Evolutionary conservation across 92 coral and sea anemone genomes (phyloP), one percentile per base, ranked within the genome.

Genomic region (Galaxea fascicularis): DNA sequence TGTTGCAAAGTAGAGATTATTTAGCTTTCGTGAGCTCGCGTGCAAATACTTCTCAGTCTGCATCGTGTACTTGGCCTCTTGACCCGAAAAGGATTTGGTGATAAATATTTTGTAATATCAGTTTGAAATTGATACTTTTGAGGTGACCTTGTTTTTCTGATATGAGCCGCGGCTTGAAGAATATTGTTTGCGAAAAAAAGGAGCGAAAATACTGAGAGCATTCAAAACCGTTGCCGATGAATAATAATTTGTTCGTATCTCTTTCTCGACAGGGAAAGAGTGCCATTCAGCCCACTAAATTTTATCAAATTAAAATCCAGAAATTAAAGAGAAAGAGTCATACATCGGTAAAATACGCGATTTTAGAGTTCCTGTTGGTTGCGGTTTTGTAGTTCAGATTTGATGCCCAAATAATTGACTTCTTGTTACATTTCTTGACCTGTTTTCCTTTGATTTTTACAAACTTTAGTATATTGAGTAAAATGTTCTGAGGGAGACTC

Each of bases 11-110:
- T 30, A 11, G 28, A 30, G 65, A n/a, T 29, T 12, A 18, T 30
- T n/a, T 21, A 52, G 59, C 27, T 79, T 79, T 30, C 84, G 84
- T 79, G 84, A 49, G 29, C 65, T 65, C 20, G 60, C 65, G 84
- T 51, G 22, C 47, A 51, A 66, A 71, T 71, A 71, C 35, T 71
- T 71, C 46, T 71, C 30, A 9, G 58, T 71, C 76, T 71, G 31
- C 27, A 49, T 30, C 57, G 30, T 20, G 10, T 47, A 21, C 76
- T 71, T 71, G 59, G 57, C 76, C 76, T 45, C 53, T 10, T 46
- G 76, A 71, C 76, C 76, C 31, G 13, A 4, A n/a, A 21, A 49
- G 51, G 57, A 71, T 71, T 71, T 71, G 27, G 39, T 45, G 76
- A 71, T 71, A 71, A 45, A 71, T 71, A 65, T 46, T 71, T 47